Conservation (phyloP, 2,888 invertebrate genomes). For the Lithophane socia region DNA sequence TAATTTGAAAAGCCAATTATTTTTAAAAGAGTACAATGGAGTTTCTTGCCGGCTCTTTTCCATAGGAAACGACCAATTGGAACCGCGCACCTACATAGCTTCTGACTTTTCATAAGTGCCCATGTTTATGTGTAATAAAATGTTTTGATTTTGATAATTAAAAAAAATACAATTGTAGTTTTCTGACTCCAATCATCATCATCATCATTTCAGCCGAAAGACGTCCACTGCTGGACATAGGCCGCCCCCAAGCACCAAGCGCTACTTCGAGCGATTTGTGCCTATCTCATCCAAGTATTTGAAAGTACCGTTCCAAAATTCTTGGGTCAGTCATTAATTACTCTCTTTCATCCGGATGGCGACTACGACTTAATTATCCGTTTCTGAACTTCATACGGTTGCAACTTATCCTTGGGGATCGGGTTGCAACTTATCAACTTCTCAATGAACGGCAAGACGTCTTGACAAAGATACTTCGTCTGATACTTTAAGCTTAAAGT, state of each 20-base stretch:
- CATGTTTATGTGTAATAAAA: too few relatives aligned
- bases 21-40: too few relatives aligned
- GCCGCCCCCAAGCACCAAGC: too few relatives aligned
- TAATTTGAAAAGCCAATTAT: too few relatives aligned
- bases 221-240: too few relatives aligned
- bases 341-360: constrained; percentile 42
- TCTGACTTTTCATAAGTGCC: too few relatives aligned
- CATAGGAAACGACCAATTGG: too few relatives aligned
- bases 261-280: too few relatives aligned
- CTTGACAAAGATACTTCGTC: constrained; percentile 47
- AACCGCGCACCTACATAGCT: too few relatives aligned
- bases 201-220: too few relatives aligned
- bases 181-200: neutral
- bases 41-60: too few relatives aligned
- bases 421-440: constrained; percentile 54
- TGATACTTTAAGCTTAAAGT: constrained; percentile 23
- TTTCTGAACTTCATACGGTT: constrained; percentile 47
- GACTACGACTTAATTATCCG: constrained; percentile 65
- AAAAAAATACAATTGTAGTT: neutral
- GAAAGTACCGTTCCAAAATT: constrained; percentile 9
- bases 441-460: constrained; percentile 37
- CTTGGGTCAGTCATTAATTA: constrained; percentile 37
- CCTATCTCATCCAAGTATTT: neutral
- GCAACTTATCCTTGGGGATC: constrained; percentile 49
- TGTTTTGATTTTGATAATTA: neutral